phyloP scores from a whole-genome alignment of 1,140 invertebrate species.

The Mercenaria mercenaria region DNA sequence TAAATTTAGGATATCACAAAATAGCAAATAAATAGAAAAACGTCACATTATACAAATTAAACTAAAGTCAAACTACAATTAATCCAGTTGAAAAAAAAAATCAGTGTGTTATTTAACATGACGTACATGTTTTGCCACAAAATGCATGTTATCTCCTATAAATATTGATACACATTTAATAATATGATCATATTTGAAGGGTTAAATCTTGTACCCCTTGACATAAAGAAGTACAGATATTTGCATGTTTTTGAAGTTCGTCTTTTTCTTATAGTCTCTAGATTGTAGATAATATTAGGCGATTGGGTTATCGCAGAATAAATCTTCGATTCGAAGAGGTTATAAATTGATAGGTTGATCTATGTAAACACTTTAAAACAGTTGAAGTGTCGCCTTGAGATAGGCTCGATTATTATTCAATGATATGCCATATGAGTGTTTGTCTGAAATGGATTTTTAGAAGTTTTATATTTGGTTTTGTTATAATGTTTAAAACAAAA shows the following conservation, averaged over 20 bases:
- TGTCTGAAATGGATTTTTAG: conserved; percentile 3
- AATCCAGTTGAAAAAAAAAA: no score
- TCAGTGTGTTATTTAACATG: no score
- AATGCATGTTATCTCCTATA: background rate
- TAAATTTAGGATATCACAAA: no score
- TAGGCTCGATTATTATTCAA: conserved; percentile 6
- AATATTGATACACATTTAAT: background rate
- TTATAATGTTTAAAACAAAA: background rate
- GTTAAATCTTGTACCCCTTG: background rate
- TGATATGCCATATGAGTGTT: background rate
- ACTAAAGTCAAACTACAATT: no score
- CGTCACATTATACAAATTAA: no score
- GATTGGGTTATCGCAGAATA: conserved; percentile 29
- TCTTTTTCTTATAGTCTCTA: background rate
- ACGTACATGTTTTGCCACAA: background rate
- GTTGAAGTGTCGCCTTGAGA: background rate
- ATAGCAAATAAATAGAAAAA: no score
- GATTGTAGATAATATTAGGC: background rate
- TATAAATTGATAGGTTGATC: conserved; percentile 50
- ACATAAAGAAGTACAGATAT: background rate
- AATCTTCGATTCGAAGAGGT: conserved; percentile 18
- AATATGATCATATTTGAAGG: background rate
- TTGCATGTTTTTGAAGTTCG: background rate
- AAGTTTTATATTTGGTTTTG: no score
- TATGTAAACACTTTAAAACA: conserved; percentile 34